Conservation (phyloP, 2,797 vertebrate genomes). For the Tolypeutes matacus region DNA sequence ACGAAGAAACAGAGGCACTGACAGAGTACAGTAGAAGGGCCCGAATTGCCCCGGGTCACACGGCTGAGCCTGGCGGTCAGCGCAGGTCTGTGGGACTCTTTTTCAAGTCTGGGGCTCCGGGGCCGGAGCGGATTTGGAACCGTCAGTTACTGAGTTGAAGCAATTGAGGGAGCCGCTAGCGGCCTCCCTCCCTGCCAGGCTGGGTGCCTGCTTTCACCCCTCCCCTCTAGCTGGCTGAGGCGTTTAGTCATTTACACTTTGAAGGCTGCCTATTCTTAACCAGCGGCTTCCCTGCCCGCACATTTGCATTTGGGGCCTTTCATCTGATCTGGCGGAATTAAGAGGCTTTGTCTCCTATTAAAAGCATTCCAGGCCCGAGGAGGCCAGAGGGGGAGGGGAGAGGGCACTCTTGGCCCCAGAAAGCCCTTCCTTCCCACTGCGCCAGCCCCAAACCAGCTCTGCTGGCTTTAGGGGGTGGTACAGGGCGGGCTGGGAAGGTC, state of each 20-base stretch:
- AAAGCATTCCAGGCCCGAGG: conserved; percentile 71
- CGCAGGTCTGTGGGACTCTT: neutral
- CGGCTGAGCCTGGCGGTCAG: neutral
- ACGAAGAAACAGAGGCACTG: conserved; percentile 12
- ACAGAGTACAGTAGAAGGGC: neutral
- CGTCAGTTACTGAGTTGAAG: neutral
- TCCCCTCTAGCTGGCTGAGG: neutral
- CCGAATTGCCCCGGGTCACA: neutral
- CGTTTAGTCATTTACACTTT: conserved; percentile 61
- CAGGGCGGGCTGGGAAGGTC: accelerated
- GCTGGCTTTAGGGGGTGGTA: accelerated
- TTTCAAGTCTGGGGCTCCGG: neutral
- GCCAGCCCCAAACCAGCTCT: accelerated
- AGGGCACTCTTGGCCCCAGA: neutral
- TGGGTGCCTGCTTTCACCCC: neutral
- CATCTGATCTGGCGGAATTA: conserved; percentile 77
- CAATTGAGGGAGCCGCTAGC: neutral
- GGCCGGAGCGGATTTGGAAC: neutral
- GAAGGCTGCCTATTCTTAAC: conserved; percentile 73
- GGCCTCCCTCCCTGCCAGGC: neutral
- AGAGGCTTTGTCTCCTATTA: conserved; percentile 80
- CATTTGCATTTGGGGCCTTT: conserved; percentile 78
- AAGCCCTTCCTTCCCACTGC: neutral
- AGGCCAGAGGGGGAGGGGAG: neutral
- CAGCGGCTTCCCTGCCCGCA: conserved; percentile 4